Base-by-base conservation (phyloP, 2,113 vertebrate species). In the Lophochroa leadbeateri region DNA sequence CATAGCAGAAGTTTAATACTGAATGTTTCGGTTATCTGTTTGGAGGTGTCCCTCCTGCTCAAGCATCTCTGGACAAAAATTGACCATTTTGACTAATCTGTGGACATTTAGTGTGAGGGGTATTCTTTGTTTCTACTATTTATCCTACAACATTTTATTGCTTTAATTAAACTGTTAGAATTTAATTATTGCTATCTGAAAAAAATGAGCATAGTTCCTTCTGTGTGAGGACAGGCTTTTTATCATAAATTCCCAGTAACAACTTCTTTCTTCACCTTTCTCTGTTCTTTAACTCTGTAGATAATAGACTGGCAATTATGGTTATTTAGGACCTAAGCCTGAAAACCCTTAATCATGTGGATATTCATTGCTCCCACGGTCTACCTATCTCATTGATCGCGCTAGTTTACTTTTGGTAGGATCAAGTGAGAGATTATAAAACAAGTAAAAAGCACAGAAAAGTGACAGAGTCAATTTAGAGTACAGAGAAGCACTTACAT, bases 341-440 rank as follows among this genome's bases (percentile, higher is more conserved):
- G 91, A 72, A 95, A 95, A 75, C 57, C 17, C 57, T 96, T 86
- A 93, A 88, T 96, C 75, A 70, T 83, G 82, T 83, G 76, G 80
- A 83, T 90, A 94, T 86, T 89, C 90, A 63, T 87, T 94, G 81
- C 86, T 96, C 90, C 92, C 80, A 57, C 7, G 13, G 74, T 65
- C 74, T 84, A 79, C 77, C 78, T 92, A 31, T 72, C 88, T 96
- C 88, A 93, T 89, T 92, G 95, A 87, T 88, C 8, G 44, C 79
- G 77, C 57, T 79, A 53, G 70, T 89, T 92, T 91, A 58, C 76
- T 92, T 94, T 95, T 89, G 82, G 74, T 90, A 72, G 86, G 86
- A 96, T 95, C 92, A 87, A 94, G 57, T 39, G 53, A 92, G 49
- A 17, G 15, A 92, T 92, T 94, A 95, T 77, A 93, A 94, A 91